These are phyloP conservation scores for Sebastes hubbsi DNA, from an alignment of 2,797 vertebrate genomes.

Conservation along the genomic window DNA sequence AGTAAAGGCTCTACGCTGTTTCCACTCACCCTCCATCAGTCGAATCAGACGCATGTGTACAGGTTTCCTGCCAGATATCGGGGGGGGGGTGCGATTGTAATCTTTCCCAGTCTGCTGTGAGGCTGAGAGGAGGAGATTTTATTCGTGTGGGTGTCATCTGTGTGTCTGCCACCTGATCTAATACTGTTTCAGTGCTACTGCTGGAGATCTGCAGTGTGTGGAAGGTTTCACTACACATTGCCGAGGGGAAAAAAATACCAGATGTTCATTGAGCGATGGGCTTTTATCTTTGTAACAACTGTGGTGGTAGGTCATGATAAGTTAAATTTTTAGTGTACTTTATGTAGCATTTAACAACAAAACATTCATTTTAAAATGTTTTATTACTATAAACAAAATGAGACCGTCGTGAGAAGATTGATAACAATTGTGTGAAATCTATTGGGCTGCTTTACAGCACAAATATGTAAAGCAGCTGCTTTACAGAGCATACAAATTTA, in stretches of 20 bases:
- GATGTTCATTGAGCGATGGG: slow-evolving; percentile 8
- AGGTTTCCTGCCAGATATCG: slow-evolving; percentile 35
- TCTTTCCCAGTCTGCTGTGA: slow-evolving; percentile 35
- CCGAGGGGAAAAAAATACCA: not conserved
- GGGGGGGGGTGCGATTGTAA: slow-evolving; percentile 12
- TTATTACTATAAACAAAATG: not conserved
- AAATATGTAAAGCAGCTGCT: not conserved
- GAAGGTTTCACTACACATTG: slow-evolving; percentile 22
- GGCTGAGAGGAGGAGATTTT: slow-evolving; percentile 35
- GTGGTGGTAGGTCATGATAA: not conserved
- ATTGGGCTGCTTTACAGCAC: not conserved
- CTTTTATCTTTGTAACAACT: slow-evolving; percentile 10
- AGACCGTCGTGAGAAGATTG: not conserved
- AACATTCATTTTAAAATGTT: not conserved
- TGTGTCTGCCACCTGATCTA: slow-evolving; percentile 65
- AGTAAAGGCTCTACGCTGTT: slow-evolving; percentile 69
- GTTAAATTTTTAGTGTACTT: slow-evolving; percentile 1
- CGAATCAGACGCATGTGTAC: slow-evolving; percentile 42
- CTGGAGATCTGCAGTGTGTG: slow-evolving; percentile 28
- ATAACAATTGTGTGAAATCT: not conserved
- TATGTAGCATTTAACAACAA: slow-evolving; percentile 42
- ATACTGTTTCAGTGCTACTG: slow-evolving; percentile 39
- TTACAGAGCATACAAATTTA: not conserved
- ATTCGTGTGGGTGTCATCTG: slow-evolving; percentile 61
- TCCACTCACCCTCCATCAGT: slow-evolving; percentile 16